Conservation (phyloP, 2,113 vertebrate genomes). For the Paramisgurnus dabryanus region DNA sequence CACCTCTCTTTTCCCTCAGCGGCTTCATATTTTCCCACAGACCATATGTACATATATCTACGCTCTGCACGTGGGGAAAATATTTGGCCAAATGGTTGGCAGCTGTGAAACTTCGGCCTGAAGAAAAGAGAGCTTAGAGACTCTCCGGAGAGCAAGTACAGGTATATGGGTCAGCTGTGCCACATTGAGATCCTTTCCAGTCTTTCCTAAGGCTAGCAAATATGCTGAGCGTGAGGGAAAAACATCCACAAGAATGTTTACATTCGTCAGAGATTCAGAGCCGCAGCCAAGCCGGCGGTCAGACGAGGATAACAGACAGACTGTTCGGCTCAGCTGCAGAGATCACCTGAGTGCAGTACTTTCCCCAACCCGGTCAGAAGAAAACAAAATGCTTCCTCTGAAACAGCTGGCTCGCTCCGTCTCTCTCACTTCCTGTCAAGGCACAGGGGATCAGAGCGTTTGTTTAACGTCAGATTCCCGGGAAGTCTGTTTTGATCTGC, state of each 20-base stretch:
- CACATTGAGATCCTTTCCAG: not conserved
- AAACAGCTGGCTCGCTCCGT: conserved; percentile 32
- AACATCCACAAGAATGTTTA: conserved; percentile 47
- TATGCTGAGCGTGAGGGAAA: conserved; percentile 31
- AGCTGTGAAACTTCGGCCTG: not conserved
- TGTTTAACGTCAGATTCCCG: conserved; percentile 9
- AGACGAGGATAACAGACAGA: conserved; percentile 28
- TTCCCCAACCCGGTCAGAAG: conserved; percentile 31
- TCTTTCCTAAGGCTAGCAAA: conserved; percentile 17
- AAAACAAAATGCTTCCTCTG: conserved; percentile 1
- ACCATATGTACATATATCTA: conserved; percentile 24
- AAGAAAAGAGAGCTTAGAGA: not conserved
- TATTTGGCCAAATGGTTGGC: conserved; percentile 5
- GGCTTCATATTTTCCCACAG: conserved; percentile 1
- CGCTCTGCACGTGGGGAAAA: conserved; percentile 33
- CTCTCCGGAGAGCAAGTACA: not conserved
- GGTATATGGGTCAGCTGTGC: conserved; percentile 43
- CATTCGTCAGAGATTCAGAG: conserved; percentile 24
- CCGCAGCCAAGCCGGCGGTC: not conserved
- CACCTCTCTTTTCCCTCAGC: conserved; percentile 8
- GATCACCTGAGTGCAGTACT: conserved; percentile 50
- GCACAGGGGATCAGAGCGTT: conserved; percentile 28
- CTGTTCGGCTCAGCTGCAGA: conserved; percentile 41
- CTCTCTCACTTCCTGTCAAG: conserved; percentile 37
- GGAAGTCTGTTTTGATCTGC: conserved; percentile 2